Conservation (phyloP, 2,797 vertebrate genomes). For the Peromyscus nudipes region DNA sequence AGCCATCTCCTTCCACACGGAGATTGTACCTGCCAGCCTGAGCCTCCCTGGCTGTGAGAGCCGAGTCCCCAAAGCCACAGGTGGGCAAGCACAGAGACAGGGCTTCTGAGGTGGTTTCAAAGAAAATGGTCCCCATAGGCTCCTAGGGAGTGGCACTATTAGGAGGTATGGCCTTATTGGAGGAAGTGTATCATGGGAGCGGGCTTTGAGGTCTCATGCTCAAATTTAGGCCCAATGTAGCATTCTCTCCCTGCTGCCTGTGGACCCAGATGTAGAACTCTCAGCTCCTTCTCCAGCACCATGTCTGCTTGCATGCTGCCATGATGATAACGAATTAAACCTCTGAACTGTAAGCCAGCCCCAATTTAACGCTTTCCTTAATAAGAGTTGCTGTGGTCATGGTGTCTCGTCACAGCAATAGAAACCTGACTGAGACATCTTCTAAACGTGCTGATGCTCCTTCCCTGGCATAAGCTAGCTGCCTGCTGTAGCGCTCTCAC, state of each 20-base stretch:
- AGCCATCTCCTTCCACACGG: not conserved
- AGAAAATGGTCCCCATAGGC: not conserved
- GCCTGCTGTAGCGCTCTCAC: not conserved
- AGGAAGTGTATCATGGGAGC: not conserved
- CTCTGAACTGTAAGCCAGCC: not conserved
- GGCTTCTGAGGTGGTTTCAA: not conserved
- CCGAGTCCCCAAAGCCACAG: too few species aligned
- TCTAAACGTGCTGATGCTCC: not conserved
- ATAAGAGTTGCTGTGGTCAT: not conserved
- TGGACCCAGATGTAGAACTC: not conserved
- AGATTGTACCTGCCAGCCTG: not conserved
- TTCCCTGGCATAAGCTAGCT: not conserved
- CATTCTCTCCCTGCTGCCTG: not conserved
- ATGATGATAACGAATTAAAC: not conserved
- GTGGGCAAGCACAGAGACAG: not conserved
- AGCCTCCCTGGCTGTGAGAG: not conserved
- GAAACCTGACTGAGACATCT: not conserved
- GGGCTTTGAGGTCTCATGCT: too few species aligned
- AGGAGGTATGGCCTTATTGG: not conserved
- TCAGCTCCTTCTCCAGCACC: not conserved
- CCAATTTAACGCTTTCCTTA: not conserved
- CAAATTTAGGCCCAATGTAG: not conserved
- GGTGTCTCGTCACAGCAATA: not conserved
- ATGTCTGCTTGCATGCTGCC: not conserved
- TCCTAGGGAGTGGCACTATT: not conserved